Evolutionary conservation across 2,113 vertebrate genomes (phyloP).

Genomic region (Raja brachyura): DNA sequence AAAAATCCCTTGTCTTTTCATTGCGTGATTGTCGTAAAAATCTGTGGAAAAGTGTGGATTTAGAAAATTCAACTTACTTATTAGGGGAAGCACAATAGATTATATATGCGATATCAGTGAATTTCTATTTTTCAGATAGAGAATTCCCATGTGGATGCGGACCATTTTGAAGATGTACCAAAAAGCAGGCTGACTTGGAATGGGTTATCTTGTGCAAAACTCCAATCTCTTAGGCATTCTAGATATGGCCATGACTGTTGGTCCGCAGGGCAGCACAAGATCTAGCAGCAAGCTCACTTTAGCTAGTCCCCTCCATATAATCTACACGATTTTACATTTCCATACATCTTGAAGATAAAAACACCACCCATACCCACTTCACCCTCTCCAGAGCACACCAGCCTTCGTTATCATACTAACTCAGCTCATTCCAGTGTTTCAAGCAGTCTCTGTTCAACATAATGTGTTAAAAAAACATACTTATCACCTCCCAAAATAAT

Average conservation of each 20-base stretch:
- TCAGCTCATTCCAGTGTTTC: not conserved
- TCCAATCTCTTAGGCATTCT: not conserved
- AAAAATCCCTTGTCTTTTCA: not conserved
- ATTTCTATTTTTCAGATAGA: not conserved
- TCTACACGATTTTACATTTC: too few species aligned
- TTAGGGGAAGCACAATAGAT: not conserved
- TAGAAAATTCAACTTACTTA: not conserved
- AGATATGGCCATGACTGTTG: not conserved
- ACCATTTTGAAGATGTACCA: not conserved
- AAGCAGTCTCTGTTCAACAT: not conserved
- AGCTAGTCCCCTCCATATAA: not conserved
- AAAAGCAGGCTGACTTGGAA: not conserved
- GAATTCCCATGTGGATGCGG: not conserved
- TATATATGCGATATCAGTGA: not conserved
- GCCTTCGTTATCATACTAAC: not conserved
- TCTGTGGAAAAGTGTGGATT: not conserved
- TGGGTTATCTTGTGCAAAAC: not conserved
- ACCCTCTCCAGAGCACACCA: too few species aligned
- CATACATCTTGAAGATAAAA: too few species aligned
- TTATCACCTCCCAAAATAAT: not conserved
- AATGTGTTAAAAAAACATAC: not conserved
- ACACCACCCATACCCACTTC: too few species aligned
- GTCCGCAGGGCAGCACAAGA: not conserved
- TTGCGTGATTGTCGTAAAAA: not conserved
- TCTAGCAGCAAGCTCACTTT: too few species aligned